Evolutionary conservation across 2,113 vertebrate species (phyloP), one percentile per base, ranked within the genome.

Genomic region (Micronycteris hirsuta): DNA sequence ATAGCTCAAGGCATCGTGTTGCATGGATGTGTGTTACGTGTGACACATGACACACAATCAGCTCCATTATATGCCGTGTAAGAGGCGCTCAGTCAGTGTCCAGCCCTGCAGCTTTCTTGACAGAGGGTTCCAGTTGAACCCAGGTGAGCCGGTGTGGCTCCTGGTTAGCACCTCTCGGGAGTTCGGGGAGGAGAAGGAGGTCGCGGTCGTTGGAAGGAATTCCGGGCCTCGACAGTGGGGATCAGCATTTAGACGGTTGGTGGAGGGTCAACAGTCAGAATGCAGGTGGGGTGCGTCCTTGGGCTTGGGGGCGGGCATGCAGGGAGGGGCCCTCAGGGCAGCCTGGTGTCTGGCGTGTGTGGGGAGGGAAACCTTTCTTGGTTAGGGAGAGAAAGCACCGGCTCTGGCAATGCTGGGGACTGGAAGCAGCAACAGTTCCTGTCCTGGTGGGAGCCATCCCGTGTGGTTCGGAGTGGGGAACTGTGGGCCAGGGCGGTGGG

Each of bases 401-500:
- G 11, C 58, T 61, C 24, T 8, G 24, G 58, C 58, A 13, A 6
- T 63, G 61, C 61, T 31, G 61, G 22, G 22, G 19, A 1, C 6
- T 6, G 2, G 16, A 19, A 26, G 47, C 11, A 28, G 17, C 4
- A 38, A 14, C 0, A 19, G 49, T 5, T 49, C 67, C 70, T 12
- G n/a, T 76, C 26, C 28, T 15, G 68, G 20, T 5, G 4, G 28
- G 20, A 84, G 41, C 70, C 13, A 0, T 14, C 24, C 26, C 26
- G 24, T 7, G 19, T 0, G 33, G 65, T 8, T n/a, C 33, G 20
- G 56, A 43, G 26, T 1, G 24, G 9, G 28, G 19, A 6, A 0
- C 0, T 6, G 41, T 4, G 6, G 56, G 47, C 1, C 0, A 10
- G 36, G 33, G 4, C 0, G 20, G 8, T n/a, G 0, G 22, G 49